phyloP scores from a whole-genome alignment of 2,888 invertebrate species.

The Brenthis ino region DNA sequence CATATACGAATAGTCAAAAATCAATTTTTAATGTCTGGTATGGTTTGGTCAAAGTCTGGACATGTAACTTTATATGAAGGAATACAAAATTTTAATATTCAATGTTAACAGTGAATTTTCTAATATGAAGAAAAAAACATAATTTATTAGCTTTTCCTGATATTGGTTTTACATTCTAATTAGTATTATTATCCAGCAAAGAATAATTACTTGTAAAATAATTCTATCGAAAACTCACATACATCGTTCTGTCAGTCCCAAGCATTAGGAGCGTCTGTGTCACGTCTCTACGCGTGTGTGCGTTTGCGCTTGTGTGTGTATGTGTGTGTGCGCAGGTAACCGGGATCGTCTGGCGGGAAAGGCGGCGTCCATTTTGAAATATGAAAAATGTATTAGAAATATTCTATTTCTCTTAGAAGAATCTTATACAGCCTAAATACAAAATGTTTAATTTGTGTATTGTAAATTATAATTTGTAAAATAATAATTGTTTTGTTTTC shows the following conservation, averaged over 20 bases:
- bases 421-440: slow-evolving; percentile 51
- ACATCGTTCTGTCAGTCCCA: slow-evolving; percentile 53
- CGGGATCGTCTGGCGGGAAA: slow-evolving; percentile 70
- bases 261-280: slow-evolving; percentile 70
- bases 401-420: slow-evolving; percentile 62
- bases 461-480: neutral
- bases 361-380: slow-evolving; percentile 58
- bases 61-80: too few species aligned
- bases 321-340: slow-evolving; percentile 70
- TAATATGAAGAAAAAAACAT: too few species aligned
- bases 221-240: slow-evolving; percentile 51
- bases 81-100: too few species aligned
- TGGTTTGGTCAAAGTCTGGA: too few species aligned
- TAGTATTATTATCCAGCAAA: slow-evolving; percentile 32
- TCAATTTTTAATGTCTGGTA: too few species aligned
- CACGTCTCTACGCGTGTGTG: slow-evolving; percentile 57
- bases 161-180: neutral
- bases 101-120: too few species aligned
- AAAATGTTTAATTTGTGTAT: neutral
- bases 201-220: slow-evolving; percentile 29
- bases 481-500: neutral
- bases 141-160: too few species aligned
- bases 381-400: slow-evolving; percentile 60
- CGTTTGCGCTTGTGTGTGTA: slow-evolving; percentile 43
- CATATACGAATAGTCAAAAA: too few species aligned